A percentile compares a stretch with the other conserved stretches of the same genome.
These are phyloP conservation scores for Pseudolaguvia tuberculata DNA, from an alignment of 2,113 vertebrate genomes.

Conservation along the genomic window DNA sequence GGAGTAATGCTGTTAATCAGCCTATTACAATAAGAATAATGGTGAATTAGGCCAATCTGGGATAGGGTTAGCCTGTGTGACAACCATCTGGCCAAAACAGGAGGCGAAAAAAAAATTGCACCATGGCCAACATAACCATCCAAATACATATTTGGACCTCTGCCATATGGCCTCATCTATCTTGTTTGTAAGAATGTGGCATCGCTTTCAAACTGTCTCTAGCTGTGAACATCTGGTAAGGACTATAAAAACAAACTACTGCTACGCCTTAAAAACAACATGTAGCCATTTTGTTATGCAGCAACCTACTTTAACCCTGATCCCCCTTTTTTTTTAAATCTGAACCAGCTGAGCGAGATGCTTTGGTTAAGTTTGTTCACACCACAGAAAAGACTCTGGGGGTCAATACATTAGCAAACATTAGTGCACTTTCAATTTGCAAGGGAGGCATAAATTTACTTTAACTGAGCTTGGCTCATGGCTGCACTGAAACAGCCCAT, in stretches of 20 bases:
- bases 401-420: conserved; percentile 44
- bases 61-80: conserved; percentile 64
- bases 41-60: conserved; percentile 64
- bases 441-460: conserved; percentile 28
- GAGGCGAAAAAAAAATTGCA: conserved; percentile 43
- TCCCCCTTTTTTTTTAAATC: conserved; percentile 28
- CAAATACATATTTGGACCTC: conserved; percentile 29
- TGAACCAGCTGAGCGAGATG: conserved; percentile 29
- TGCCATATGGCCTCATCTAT: conserved; percentile 45
- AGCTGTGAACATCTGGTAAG: conserved; percentile 18
- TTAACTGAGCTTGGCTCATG: conserved; percentile 33
- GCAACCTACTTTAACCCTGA: not conserved
- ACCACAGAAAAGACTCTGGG: conserved; percentile 32
- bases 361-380: conserved; percentile 36
- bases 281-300: conserved; percentile 17
- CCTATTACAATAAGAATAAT: conserved; percentile 71
- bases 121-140: conserved; percentile 35
- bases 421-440: conserved; percentile 46
- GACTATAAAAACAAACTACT: conserved; percentile 13
- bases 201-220: conserved; percentile 32
- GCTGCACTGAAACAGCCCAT: conserved; percentile 28
- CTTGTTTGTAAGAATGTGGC: conserved; percentile 33
- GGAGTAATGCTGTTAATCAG: conserved; percentile 68
- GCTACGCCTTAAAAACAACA: conserved; percentile 22
- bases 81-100: conserved; percentile 68